phyloP scores from a whole-genome alignment of 2,113 vertebrate genomes.

The Leptodactylus fuscus region DNA sequence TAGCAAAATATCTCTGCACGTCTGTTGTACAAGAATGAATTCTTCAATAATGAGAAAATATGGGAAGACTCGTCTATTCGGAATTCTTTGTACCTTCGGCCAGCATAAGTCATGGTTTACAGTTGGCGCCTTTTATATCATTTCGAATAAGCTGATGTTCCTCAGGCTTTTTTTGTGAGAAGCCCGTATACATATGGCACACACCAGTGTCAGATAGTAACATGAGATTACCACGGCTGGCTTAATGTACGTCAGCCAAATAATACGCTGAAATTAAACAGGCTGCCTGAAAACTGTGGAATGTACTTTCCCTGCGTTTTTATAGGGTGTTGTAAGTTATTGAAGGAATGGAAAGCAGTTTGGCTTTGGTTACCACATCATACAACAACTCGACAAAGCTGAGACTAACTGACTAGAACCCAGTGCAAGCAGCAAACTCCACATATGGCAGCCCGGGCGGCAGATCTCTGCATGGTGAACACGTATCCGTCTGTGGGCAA shows the following conservation, averaged over 20 bases:
- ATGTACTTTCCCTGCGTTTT: conserved; percentile 47
- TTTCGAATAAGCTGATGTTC: not conserved
- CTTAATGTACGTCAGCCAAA: conserved; percentile 44
- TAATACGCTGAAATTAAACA: conserved; percentile 48
- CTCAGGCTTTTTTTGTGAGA: not conserved
- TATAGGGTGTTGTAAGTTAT: conserved; percentile 27
- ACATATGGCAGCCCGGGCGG: no score
- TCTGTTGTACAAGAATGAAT: not conserved
- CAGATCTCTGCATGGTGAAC: no score
- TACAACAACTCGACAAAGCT: not conserved
- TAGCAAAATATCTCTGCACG: not conserved
- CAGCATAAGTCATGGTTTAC: not conserved
- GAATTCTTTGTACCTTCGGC: not conserved
- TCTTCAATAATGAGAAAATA: conserved; percentile 1
- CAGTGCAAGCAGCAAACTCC: no score
- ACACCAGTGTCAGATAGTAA: conserved; percentile 36
- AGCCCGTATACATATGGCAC: conserved; percentile 4
- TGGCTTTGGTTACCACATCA: conserved; percentile 17
- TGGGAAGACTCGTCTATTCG: not conserved
- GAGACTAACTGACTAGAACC: not conserved
- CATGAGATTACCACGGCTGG: conserved; percentile 36
- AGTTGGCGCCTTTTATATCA: not conserved
- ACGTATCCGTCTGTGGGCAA: not conserved
- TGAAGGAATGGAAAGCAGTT: not conserved
- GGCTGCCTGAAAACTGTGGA: conserved; percentile 33